Conservation (phyloP, 2,797 vertebrate species). For the Rhinella marina region DNA sequence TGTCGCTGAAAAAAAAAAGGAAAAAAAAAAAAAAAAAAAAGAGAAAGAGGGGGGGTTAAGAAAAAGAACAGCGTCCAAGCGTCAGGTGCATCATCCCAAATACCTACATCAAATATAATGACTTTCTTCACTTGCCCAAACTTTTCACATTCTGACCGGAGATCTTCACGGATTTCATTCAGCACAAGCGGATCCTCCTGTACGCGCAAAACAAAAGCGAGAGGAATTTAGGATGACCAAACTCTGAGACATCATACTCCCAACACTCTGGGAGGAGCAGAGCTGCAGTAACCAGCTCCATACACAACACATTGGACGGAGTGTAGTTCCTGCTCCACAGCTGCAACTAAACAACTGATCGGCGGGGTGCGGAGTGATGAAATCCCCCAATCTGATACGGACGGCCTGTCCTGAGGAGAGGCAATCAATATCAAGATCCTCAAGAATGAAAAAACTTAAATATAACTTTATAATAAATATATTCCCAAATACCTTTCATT, state of each 20-base stretch:
- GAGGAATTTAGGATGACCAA: neutral
- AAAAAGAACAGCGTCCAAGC: neutral
- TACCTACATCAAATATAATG: conserved; percentile 95
- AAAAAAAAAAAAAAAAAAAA: neutral
- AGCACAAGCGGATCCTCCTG: conserved; percentile 94
- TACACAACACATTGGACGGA: no score
- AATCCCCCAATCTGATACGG: no score
- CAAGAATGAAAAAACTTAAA: no score
- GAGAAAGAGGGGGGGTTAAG: neutral
- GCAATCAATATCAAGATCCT: no score
- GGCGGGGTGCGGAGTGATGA: no score
- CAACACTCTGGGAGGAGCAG: neutral
- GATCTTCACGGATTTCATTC: conserved; percentile 95
- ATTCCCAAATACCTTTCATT: no score
- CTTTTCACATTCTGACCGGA: conserved; percentile 92
- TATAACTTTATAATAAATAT: no score
- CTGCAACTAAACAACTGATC: no score
- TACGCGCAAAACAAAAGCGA: neutral
- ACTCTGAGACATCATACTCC: neutral
- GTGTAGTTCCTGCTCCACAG: no score
- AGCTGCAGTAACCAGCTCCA: no score
- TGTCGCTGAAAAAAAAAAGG: conserved; percentile 80
- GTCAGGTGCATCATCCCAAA: neutral
- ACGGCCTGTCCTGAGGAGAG: no score
- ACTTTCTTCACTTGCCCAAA: conserved; percentile 97